Evolutionary conservation across 2,888 invertebrate genomes (phyloP).

Genomic region (Elmis aenea): DNA sequence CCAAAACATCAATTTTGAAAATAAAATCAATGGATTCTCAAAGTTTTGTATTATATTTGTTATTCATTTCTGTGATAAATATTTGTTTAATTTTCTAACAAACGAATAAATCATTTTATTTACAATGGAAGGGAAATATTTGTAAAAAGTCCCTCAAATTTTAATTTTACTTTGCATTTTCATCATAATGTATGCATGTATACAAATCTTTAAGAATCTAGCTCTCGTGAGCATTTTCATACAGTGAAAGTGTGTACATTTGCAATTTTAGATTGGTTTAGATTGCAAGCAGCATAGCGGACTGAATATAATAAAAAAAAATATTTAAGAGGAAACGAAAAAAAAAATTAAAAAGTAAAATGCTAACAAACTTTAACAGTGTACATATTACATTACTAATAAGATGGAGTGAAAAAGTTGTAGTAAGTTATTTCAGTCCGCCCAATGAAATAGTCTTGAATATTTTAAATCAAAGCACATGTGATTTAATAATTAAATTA

Average conservation of each 20-base stretch:
- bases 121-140: conserved; percentile 35
- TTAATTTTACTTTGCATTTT: neutral
- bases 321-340: too few species aligned
- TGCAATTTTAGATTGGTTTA: conserved; percentile 18
- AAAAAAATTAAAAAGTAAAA: neutral
- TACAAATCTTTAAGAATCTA: conserved; percentile 22
- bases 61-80: conserved; percentile 13
- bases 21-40: conserved; percentile 10
- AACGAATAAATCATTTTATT: conserved; percentile 6
- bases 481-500: conserved; percentile 33
- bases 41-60: conserved; percentile 12
- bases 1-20: conserved; percentile 11
- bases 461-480: conserved; percentile 32
- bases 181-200: too few species aligned
- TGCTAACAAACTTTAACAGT: neutral
- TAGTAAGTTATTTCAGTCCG: too few species aligned
- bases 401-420: neutral
- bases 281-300: conserved; percentile 5
- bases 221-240: conserved; percentile 1
- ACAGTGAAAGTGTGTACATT: conserved; percentile 7
- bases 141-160: conserved; percentile 38
- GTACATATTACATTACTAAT: neutral
- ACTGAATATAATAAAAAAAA: neutral
- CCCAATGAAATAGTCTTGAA: too few species aligned
- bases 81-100: conserved; percentile 17